These are phyloP conservation scores for Mycogona germanica DNA, from an alignment of 2,888 invertebrate genomes.

Conservation along the genomic window DNA sequence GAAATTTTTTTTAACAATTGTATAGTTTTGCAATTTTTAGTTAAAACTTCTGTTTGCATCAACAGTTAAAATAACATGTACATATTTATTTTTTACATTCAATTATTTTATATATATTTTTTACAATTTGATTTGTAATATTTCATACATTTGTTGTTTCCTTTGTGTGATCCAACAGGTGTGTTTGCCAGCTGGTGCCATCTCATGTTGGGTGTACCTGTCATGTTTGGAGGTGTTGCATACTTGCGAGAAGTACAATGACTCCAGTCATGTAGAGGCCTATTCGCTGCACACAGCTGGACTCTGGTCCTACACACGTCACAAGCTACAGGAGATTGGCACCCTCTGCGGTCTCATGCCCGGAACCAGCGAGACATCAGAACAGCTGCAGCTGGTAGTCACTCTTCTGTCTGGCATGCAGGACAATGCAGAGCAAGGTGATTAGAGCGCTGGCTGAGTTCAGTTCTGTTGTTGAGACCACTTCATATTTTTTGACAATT, in stretches of 20 bases:
- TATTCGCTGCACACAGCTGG: slow-evolving; percentile 76
- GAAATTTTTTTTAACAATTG: too few relatives aligned
- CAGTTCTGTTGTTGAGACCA: neutral
- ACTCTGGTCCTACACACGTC: slow-evolving; percentile 75
- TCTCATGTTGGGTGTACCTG: slow-evolving; percentile 85
- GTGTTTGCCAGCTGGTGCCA: slow-evolving; percentile 62
- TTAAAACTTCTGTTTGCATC: too few relatives aligned
- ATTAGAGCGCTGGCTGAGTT: slow-evolving; percentile 1
- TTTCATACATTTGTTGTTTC: neutral
- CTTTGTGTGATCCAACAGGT: slow-evolving; percentile 36
- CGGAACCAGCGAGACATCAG: slow-evolving; percentile 53
- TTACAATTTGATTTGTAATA: neutral
- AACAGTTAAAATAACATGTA: too few relatives aligned
- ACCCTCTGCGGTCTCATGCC: slow-evolving; percentile 83
- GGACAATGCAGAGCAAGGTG: slow-evolving; percentile 28
- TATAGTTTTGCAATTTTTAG: too few relatives aligned
- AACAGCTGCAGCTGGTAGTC: slow-evolving; percentile 80
- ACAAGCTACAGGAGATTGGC: slow-evolving; percentile 65
- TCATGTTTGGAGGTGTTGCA: slow-evolving; percentile 79
- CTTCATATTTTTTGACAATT: too few relatives aligned
- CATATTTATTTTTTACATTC: too few relatives aligned
- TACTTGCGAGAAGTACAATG: slow-evolving; percentile 44
- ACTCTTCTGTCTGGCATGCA: slow-evolving; percentile 85
- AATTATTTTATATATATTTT: neutral
- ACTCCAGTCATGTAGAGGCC: slow-evolving; percentile 41